phyloP scores from a whole-genome alignment of 2,888 invertebrate species.

The Leptinotarsa tumamoca region DNA sequence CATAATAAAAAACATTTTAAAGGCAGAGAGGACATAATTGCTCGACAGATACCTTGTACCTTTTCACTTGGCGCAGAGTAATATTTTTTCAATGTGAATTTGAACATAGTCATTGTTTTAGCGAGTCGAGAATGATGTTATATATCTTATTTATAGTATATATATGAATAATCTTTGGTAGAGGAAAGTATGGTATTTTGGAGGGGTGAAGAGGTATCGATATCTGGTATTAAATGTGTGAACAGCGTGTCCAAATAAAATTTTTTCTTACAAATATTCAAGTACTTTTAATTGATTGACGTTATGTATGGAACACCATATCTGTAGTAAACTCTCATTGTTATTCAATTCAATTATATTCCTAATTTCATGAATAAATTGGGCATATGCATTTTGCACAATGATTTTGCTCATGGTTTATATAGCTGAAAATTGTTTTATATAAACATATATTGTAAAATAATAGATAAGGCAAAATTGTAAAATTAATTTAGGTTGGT shows the following conservation, averaged over 20 bases:
- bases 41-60: no score
- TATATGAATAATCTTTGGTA: not conserved
- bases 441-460: no score
- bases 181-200: not conserved
- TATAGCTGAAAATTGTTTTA: no score
- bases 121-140: not conserved
- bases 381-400: not conserved
- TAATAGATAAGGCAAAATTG: no score
- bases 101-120: not conserved
- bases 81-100: not conserved
- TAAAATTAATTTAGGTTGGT: no score
- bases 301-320: no score
- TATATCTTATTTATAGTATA: not conserved
- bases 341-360: not conserved
- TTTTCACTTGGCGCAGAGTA: not conserved
- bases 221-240: not conserved
- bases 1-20: no score
- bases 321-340: not conserved
- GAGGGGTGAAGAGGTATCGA: not conserved
- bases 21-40: no score
- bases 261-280: not conserved
- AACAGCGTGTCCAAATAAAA: not conserved
- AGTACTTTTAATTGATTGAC: no score
- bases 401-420: not conserved
- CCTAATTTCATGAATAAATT: not conserved